Conservation (phyloP, 2,113 vertebrate genomes). For the Todiramphus saurophagus region DNA sequence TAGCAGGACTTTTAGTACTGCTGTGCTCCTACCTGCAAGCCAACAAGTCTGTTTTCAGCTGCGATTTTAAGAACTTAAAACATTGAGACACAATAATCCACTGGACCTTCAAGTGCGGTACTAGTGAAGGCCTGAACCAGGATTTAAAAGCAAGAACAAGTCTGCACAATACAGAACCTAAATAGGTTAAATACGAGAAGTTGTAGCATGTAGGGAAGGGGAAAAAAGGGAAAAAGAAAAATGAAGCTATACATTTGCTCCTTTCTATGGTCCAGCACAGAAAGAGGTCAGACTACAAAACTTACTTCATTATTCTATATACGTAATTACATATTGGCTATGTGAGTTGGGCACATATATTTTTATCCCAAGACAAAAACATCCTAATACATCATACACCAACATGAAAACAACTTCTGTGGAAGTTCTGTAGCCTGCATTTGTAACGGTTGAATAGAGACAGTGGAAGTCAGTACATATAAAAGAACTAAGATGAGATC, state of each 20-base stretch:
- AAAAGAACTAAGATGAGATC: background rate
- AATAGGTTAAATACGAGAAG: background rate
- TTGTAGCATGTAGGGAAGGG: background rate
- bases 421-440: background rate
- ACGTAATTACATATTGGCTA: background rate
- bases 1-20: background rate
- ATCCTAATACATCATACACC: rapidly evolving
- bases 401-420: background rate
- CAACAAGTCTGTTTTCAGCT: background rate
- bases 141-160: background rate
- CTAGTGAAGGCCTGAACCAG: background rate
- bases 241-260: background rate
- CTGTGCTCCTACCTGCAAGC: background rate
- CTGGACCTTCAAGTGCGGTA: background rate
- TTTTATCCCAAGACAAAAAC: background rate
- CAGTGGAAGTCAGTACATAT: background rate
- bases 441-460: background rate
- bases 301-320: background rate
- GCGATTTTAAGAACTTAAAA: background rate
- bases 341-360: background rate
- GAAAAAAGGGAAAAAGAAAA: background rate
- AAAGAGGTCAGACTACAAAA: background rate
- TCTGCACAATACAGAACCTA: background rate
- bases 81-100: background rate
- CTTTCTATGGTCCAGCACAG: background rate